Evolutionary conservation across 1,140 invertebrate genomes (phyloP).

Genomic region (Scaptomyza hsui): DNA sequence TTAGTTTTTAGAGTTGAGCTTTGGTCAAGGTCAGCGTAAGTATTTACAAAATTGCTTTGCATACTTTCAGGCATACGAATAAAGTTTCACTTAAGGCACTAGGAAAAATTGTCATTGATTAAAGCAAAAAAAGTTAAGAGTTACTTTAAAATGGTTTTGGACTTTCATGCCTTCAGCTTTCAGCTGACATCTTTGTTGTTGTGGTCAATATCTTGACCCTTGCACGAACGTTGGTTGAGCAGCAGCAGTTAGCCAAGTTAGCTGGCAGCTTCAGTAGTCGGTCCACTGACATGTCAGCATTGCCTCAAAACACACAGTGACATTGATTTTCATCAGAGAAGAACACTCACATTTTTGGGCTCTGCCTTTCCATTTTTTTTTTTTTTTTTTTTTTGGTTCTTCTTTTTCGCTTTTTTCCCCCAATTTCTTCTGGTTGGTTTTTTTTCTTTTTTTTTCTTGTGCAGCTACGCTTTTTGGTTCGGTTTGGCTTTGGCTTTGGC

Average conservation of each 20-base stretch:
- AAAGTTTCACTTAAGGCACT: too few relatives aligned
- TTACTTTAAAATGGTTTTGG: too few relatives aligned
- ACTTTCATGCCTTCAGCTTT: constrained; percentile 42
- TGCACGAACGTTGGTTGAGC: constrained; percentile 3
- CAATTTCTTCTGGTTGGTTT: neutral
- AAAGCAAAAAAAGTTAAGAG: too few relatives aligned
- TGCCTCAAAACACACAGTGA: constrained; percentile 39
- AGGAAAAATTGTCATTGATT: neutral
- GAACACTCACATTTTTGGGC: constrained; percentile 39
- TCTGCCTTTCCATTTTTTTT: constrained; percentile 24
- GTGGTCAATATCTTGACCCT: constrained; percentile 47
- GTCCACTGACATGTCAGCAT: constrained; percentile 46
- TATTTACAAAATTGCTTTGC: too few relatives aligned
- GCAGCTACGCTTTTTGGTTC: constrained; percentile 23
- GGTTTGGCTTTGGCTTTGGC: constrained; percentile 20
- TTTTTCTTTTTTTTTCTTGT: neutral
- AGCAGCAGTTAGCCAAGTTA: constrained; percentile 6
- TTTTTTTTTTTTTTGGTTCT: constrained; percentile 1
- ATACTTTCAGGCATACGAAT: too few relatives aligned
- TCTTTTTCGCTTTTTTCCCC: neutral
- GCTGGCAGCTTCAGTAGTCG: neutral
- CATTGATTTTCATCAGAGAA: constrained; percentile 72
- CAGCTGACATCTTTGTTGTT: constrained; percentile 27
- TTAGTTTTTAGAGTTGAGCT: too few relatives aligned
- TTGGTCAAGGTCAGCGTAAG: too few relatives aligned